Evolutionary conservation across 1,140 invertebrate species (phyloP), one percentile per base, ranked within the genome.

Genomic region (Drosophila lacteicornis): DNA sequence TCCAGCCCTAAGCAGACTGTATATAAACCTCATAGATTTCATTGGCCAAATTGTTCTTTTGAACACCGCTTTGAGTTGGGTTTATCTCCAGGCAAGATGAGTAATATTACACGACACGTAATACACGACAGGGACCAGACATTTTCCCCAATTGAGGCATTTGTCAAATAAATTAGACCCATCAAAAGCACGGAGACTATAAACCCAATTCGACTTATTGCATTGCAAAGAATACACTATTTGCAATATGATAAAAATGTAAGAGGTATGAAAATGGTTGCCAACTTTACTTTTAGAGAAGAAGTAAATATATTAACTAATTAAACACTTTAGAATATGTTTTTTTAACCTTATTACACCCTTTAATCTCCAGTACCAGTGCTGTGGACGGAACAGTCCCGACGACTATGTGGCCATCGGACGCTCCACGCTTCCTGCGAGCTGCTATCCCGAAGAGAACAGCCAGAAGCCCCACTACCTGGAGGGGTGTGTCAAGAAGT

Each of bases 301-400:
- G 2, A 25, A 3, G 2, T 25, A 25, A 25, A 25, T 25, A 25
- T 4, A 25, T 25, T 3, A 3, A 3, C 4, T 25, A 25, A 25
- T 25, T 25, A 25, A 25, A 25, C 22, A 25, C 22, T 25, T 3
- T 25, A 25, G 22, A 25, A 25, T 13, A 15, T 13, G 2, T 42
- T 42, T 43, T 27, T 27, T n/a, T 50, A 11, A 27, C 8, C 47
- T 5, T 50, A 12, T 50, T 0, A 27, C 7, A 5, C 5, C 11
- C 0, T 17, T 51, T 13, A 17, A 11, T 7, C 11, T 51, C 2
- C n/a, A 36, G 91, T 91, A 84, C 17, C 36, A 82, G 2, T 92
- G 91, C 47, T 92, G 91, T 57, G 91, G 91, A 12, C 75, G 71
- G 12, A 61, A 78, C 38, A 62, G 81, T 22, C 80, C 91, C 15